Evolutionary conservation across 2,888 invertebrate species (phyloP).

Genomic region (Tyria jacobaeae): DNA sequence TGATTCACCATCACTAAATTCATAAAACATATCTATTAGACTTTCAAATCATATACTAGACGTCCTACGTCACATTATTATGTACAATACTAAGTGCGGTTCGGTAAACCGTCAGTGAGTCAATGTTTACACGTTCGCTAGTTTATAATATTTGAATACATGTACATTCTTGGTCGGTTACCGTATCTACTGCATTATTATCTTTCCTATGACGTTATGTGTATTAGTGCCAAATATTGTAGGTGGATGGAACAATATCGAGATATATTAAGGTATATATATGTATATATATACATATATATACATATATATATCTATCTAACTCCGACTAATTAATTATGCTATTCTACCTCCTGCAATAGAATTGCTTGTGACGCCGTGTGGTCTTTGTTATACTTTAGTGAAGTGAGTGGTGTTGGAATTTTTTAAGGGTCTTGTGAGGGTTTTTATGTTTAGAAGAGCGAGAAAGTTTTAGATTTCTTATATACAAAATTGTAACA

Average conservation of each 20-base stretch:
- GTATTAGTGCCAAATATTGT: slow-evolving; percentile 6
- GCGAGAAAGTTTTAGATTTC: too few relatives aligned
- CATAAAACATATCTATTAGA: neutral
- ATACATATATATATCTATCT: too few relatives aligned
- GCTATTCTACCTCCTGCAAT: too few relatives aligned
- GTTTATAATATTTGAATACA: slow-evolving; percentile 29
- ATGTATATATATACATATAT: too few relatives aligned
- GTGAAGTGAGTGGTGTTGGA: too few relatives aligned
- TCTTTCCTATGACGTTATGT: slow-evolving; percentile 14
- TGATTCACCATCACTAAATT: neutral
- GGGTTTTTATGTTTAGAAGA: too few relatives aligned
- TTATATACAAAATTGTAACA: too few relatives aligned
- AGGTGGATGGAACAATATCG: neutral
- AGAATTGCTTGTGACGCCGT: too few relatives aligned
- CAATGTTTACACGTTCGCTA: slow-evolving; percentile 48
- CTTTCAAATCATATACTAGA: slow-evolving; percentile 10
- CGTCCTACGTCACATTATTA: slow-evolving; percentile 4
- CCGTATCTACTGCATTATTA: slow-evolving; percentile 24
- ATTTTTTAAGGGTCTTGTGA: too few relatives aligned
- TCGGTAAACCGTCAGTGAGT: slow-evolving; percentile 33
- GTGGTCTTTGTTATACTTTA: too few relatives aligned
- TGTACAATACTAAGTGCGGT: neutral
- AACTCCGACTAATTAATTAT: too few relatives aligned
- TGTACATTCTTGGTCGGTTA: slow-evolving; percentile 38
- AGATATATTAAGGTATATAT: neutral